These are phyloP conservation scores for Talpa occidentalis DNA, from an alignment of 2,113 vertebrate species.

Conservation along the genomic window DNA sequence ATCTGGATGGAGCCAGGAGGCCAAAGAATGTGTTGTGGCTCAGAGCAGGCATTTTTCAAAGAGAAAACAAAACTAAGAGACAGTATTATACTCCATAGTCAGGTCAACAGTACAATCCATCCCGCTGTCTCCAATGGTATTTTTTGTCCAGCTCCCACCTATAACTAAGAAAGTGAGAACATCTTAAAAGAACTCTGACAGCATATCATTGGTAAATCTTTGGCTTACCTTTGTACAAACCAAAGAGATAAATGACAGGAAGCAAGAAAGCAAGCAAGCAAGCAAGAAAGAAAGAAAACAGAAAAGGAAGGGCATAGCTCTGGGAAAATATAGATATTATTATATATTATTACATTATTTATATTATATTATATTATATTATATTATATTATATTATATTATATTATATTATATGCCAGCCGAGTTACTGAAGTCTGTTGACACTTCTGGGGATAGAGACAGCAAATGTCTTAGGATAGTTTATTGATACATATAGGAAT, in stretches of 20 bases:
- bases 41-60: conserved; percentile 47
- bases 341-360: too few relatives aligned
- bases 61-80: conserved; percentile 37
- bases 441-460: not conserved
- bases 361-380: too few relatives aligned
- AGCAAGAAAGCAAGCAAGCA: not conserved
- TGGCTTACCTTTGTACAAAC: not conserved
- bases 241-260: not conserved
- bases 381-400: too few relatives aligned
- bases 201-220: not conserved
- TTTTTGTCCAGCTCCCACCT: not conserved
- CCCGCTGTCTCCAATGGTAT: not conserved
- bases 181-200: not conserved
- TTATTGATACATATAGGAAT: not conserved
- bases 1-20: not conserved
- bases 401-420: too few relatives aligned
- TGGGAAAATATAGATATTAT: not conserved
- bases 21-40: not conserved
- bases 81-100: not conserved
- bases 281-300: not conserved
- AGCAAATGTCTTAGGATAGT: not conserved
- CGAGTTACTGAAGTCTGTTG: not conserved
- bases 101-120: not conserved
- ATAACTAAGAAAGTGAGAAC: not conserved
- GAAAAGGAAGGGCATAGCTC: not conserved